These are phyloP conservation scores for Neomorphus geoffroyi DNA, from an alignment of 2,797 vertebrate genomes.

Conservation along the genomic window DNA sequence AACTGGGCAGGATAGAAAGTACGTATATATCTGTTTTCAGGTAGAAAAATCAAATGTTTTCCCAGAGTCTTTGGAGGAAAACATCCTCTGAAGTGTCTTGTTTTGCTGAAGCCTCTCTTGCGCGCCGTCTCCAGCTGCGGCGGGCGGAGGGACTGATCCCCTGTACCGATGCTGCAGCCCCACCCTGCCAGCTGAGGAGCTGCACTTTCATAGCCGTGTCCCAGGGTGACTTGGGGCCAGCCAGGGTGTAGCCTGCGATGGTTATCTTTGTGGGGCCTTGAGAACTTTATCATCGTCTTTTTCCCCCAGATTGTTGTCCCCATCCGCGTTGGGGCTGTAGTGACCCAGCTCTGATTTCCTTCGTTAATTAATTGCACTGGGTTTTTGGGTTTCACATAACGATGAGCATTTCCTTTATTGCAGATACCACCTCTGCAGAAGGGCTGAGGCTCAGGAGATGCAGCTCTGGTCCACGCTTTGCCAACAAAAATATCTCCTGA, in stretches of 20 bases:
- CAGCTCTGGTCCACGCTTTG: background rate
- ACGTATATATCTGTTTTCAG: background rate
- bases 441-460: background rate
- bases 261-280: background rate
- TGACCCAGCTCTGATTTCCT: background rate
- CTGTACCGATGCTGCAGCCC: background rate
- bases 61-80: background rate
- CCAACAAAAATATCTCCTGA: background rate
- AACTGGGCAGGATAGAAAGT: background rate
- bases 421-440: background rate
- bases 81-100: background rate
- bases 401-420: background rate
- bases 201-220: background rate
- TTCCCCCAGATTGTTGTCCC: background rate
- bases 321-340: background rate
- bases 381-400: background rate
- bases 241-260: background rate
- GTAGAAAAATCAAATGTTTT: background rate
- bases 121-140: background rate
- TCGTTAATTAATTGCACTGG: background rate
- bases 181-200: slow-evolving; percentile 16
- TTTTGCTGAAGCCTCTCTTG: background rate
- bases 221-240: background rate
- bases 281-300: background rate
- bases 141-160: background rate